These are phyloP conservation scores for Trachymyrmex septentrionalis DNA, from an alignment of 1,140 invertebrate species.

Conservation along the genomic window DNA sequence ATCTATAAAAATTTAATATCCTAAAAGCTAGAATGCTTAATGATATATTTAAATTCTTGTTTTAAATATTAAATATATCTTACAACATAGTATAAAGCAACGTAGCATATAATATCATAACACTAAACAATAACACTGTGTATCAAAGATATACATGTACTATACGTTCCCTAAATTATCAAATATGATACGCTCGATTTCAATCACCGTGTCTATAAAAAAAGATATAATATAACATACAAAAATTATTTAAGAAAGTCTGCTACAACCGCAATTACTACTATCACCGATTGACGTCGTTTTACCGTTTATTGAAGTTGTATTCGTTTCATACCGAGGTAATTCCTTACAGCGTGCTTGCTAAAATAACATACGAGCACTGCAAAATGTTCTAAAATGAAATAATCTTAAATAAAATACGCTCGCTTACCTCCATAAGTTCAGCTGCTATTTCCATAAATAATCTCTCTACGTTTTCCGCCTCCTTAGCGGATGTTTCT, in stretches of 20 bases:
- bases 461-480: conserved; percentile 98
- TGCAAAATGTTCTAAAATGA: neutral
- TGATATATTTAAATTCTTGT: conserved; percentile 61
- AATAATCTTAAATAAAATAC: conserved; percentile 6
- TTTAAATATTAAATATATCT: conserved; percentile 64
- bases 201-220: conserved; percentile 69
- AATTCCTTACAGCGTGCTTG: conserved; percentile 93
- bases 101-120: conserved; percentile 68
- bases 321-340: conserved; percentile 91
- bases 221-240: conserved; percentile 64
- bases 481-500: conserved; percentile 99
- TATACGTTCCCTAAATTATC: conserved; percentile 55
- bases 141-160: conserved; percentile 63
- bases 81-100: conserved; percentile 69
- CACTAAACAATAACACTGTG: conserved; percentile 70
- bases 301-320: conserved; percentile 91
- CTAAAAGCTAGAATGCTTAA: conserved; percentile 54
- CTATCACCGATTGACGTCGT: conserved; percentile 90
- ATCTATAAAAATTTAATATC: conserved; percentile 57
- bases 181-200: conserved; percentile 70
- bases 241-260: conserved; percentile 82
- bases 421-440: conserved; percentile 91
- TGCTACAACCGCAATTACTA: conserved; percentile 88
- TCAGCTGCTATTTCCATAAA: conserved; percentile 98
- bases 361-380: conserved; percentile 85